Base-by-base conservation (phyloP, 1,140 invertebrate genomes). In the Neodiprion virginianus region DNA sequence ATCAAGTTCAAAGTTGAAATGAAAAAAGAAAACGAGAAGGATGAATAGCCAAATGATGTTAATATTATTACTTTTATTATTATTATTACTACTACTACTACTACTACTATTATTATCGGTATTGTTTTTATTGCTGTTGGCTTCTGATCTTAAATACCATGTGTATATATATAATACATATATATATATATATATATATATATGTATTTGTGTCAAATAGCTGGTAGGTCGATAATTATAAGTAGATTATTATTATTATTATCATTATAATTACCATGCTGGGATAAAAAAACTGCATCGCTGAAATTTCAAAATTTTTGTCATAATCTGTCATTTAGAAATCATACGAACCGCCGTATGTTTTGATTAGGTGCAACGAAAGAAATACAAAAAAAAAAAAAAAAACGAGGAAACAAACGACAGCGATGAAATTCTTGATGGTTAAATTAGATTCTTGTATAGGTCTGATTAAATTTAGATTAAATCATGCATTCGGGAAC, bases 101-200 rank as follows among this genome's bases (percentile, higher is more conserved):
- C 48, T 47, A 71, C 48, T 71, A 48, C 61, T 76, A 71, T 75
- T 83, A 79, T 81, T 69, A 69, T 69, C 21, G n/a, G 11, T 69
- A 8, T 9, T 61, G n/a, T 79, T 72, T 81, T 78, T 78, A 78
- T 82, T 72, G 78, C 83, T 83, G 83, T 84, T 82, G 79, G 83
- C 81, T 17, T 80, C 74, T 78, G 79, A 81, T 77, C 77, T 76
- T 80, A 76, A 76, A 80, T 69, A 78, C 70, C 69, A 73, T 23
- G 68, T 75, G 72, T 61, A 72, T 76, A 76, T 74, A 77, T 21
- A 21, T 21, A 21, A 21, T 76, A 17, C 17, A 17, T 17, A 72
- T 71, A 72, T 23, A 69, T 75, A 74, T 17, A 72, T 71, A 72
- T 23, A 69, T 75, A 74, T 61, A 72, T 69, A 70, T 69, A 68